These are phyloP conservation scores for Drosophila vallismaia DNA, from an alignment of 2,888 invertebrate species.

Conservation along the genomic window DNA sequence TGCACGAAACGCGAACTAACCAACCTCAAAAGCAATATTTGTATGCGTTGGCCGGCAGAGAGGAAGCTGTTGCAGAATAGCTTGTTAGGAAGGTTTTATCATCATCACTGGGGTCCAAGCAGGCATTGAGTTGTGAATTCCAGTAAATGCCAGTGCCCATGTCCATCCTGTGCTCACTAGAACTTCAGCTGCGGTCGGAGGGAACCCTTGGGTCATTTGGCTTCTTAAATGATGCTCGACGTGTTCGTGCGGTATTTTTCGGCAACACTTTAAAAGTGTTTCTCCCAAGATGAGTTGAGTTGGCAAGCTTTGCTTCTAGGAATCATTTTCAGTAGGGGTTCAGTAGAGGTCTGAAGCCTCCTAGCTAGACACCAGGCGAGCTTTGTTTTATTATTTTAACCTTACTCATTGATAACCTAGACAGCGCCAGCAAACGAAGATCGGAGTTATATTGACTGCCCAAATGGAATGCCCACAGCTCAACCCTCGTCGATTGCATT, in stretches of 20 bases:
- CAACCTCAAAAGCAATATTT: constrained; percentile 71
- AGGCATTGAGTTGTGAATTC: constrained; percentile 76
- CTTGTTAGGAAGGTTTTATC: constrained; percentile 60
- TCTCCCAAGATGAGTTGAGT: not conserved
- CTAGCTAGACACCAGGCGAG: not conserved
- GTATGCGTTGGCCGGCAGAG: constrained; percentile 59
- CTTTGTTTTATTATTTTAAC: constrained; percentile 25
- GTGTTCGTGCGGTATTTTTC: constrained; percentile 72
- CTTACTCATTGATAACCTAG: constrained; percentile 49
- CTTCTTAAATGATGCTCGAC: constrained; percentile 79
- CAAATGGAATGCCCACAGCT: constrained; percentile 74
- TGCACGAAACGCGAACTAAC: constrained; percentile 67
- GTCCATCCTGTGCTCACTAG: constrained; percentile 6
- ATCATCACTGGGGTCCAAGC: constrained; percentile 43
- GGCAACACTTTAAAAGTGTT: constrained; percentile 65
- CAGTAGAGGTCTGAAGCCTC: not conserved
- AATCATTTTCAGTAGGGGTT: constrained; percentile 8
- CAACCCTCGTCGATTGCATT: constrained; percentile 82
- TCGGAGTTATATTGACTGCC: constrained; percentile 64
- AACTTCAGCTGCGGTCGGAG: constrained; percentile 9
- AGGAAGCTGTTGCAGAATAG: constrained; percentile 74
- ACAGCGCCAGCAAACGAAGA: constrained; percentile 54
- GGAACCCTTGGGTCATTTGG: constrained; percentile 76
- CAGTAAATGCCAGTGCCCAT: constrained; percentile 32
- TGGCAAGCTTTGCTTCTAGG: constrained; percentile 44